phyloP scores from a whole-genome alignment of 2,113 vertebrate species.

The Clarias gariepinus region DNA sequence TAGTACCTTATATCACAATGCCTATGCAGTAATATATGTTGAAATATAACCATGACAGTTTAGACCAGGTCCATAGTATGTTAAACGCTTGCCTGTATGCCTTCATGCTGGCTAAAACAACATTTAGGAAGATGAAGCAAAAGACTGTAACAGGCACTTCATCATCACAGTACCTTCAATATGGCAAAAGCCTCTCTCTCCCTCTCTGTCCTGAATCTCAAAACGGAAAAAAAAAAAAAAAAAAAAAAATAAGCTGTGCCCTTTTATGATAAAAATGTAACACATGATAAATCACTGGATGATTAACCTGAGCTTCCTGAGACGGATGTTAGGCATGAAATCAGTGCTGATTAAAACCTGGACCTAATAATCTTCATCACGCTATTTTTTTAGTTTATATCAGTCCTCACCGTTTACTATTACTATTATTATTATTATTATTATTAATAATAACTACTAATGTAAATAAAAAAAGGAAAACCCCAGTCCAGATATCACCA shows the following conservation, averaged over 20 bases:
- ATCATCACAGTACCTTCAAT: background rate
- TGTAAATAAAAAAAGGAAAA: background rate
- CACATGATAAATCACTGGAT: background rate
- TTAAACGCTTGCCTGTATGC: background rate
- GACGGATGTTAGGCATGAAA: background rate
- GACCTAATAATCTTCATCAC: background rate
- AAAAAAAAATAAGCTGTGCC: background rate
- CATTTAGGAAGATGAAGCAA: no score
- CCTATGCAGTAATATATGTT: background rate
- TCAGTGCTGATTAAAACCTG: background rate
- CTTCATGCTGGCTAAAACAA: background rate
- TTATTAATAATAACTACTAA: background rate
- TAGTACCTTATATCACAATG: background rate
- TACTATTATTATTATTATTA: no score
- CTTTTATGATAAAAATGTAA: background rate
- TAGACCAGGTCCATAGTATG: background rate
- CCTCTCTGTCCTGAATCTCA: background rate
- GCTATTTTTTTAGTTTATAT: background rate
- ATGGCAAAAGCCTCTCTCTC: background rate
- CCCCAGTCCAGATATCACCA: background rate
- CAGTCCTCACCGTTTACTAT: background rate
- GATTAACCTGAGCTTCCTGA: background rate
- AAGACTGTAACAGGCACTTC: background rate
- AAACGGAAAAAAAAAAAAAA: background rate
- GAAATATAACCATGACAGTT: background rate